Percentiles rank a stretch among this genome's conserved stretches.
Conservation (phyloP, 2,888 invertebrate species). For the Bursaphelenchus okinawaensis region DNA sequence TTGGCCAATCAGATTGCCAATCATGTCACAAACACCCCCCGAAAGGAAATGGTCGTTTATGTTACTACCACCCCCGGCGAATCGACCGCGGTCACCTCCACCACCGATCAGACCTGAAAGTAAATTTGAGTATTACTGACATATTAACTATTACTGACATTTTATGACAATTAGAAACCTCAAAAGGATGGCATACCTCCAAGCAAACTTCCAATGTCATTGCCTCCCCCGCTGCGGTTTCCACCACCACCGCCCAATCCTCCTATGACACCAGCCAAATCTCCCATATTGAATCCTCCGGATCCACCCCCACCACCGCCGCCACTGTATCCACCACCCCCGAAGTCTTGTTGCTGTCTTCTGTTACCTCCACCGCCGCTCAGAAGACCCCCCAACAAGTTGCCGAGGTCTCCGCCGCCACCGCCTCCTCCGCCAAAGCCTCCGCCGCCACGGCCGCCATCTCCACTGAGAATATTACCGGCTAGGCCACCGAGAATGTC, state of each 20-base stretch:
- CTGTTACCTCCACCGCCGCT: constrained; percentile 15
- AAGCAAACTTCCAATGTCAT: constrained; percentile 24
- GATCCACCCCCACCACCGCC: constrained; percentile 31
- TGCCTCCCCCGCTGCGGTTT: constrained; percentile 25
- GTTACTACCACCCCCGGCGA: constrained; percentile 43
- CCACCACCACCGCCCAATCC: constrained; percentile 16
- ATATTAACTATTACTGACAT: too few relatives aligned
- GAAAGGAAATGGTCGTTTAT: constrained; percentile 43
- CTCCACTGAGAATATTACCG: constrained; percentile 45
- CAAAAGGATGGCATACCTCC: too few relatives aligned
- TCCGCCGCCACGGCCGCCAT: constrained; percentile 24
- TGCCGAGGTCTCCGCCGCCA: constrained; percentile 25
- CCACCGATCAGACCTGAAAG: constrained; percentile 51
- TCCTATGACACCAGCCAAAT: constrained; percentile 14
- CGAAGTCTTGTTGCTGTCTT: background rate
- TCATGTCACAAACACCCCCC: constrained; percentile 52
- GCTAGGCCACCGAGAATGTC: constrained; percentile 49
- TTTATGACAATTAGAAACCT: too few relatives aligned
- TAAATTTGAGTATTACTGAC: constrained; percentile 23
- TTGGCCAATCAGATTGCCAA: constrained; percentile 54
- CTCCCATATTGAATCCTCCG: constrained; percentile 11
- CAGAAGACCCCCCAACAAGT: constrained; percentile 29
- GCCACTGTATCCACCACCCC: constrained; percentile 23
- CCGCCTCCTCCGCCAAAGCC: constrained; percentile 21
- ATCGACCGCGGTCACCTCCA: constrained; percentile 37